Percentiles rank a stretch among this genome's conserved stretches.
phyloP scores from a whole-genome alignment of 2,888 invertebrate genomes.

The Lasiommata megera region DNA sequence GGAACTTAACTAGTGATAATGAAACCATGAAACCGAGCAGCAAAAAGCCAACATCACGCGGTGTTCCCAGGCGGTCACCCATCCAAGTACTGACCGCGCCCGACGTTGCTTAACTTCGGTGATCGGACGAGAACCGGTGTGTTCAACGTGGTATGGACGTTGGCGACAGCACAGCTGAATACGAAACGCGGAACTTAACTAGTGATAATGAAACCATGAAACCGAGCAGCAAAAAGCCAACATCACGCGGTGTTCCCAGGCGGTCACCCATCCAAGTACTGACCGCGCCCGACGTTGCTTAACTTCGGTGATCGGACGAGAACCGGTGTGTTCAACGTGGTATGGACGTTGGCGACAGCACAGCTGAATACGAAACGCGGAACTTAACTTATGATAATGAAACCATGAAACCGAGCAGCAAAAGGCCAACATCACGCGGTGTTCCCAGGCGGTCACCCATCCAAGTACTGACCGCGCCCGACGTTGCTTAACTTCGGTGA shows the following conservation, averaged over 20 bases:
- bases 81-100: not conserved
- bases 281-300: conserved; percentile 53
- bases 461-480: conserved; percentile 55
- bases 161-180: too few species aligned
- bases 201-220: too few species aligned
- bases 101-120: not conserved
- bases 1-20: too few species aligned
- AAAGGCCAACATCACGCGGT: conserved; percentile 54
- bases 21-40: too few species aligned
- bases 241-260: conserved; percentile 56
- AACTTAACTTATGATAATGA: too few species aligned
- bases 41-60: not conserved
- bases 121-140: not conserved
- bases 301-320: conserved; percentile 57
- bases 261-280: conserved; percentile 60
- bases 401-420: too few species aligned
- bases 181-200: too few species aligned
- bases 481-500: conserved; percentile 55
- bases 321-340: conserved; percentile 51
- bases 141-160: not conserved
- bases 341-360: conserved; percentile 50
- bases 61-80: not conserved
- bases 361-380: too few species aligned
- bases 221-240: conserved; percentile 52
- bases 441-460: conserved; percentile 59